A percentile compares a stretch with the other conserved stretches of the same genome.
phyloP scores from a whole-genome alignment of 2,888 invertebrate genomes.

The Drosophila setosimentum region DNA sequence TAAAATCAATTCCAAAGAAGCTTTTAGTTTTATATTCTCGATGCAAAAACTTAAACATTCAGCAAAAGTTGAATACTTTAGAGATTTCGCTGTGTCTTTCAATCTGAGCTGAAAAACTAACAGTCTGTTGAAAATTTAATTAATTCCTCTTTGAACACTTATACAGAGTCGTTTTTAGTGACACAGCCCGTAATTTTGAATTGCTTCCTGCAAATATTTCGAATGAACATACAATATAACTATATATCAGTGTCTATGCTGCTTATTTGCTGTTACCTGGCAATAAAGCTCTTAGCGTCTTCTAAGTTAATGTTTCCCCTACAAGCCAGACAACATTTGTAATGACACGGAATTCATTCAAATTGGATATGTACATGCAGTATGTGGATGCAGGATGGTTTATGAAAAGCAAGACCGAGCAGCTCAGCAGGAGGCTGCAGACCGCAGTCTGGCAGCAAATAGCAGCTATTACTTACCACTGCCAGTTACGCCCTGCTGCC shows the following conservation, averaged over 20 bases:
- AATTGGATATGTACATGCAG: conserved; percentile 34
- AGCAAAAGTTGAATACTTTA: not conserved
- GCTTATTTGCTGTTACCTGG: conserved; percentile 4
- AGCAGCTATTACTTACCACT: conserved; percentile 70
- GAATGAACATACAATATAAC: not conserved
- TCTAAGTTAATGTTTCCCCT: not conserved
- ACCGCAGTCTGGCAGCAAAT: conserved; percentile 66
- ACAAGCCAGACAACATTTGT: conserved; percentile 36
- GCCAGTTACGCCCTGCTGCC: conserved; percentile 16
- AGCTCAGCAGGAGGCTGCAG: conserved; percentile 29
- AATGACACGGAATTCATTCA: conserved; percentile 66
- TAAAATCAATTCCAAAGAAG: not conserved
- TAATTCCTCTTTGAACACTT: not conserved
- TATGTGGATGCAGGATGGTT: conserved; percentile 34
- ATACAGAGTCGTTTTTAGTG: not conserved
- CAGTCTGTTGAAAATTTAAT: conserved; percentile 2
- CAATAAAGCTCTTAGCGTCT: conserved; percentile 3
- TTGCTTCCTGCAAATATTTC: not conserved
- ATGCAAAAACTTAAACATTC: conserved; percentile 5
- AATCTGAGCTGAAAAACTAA: not conserved
- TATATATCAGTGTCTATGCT: conserved; percentile 6
- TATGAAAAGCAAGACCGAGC: conserved; percentile 29
- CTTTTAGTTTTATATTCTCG: conserved; percentile 3
- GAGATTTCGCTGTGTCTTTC: not conserved
- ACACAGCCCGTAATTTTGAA: not conserved